A percentile compares a stretch with the other conserved stretches of the same genome.
These are phyloP conservation scores for roundworm (Caenorhabditis elegans) DNA, from an alignment of 1,140 invertebrate species.

Conservation along the genomic window DNA sequence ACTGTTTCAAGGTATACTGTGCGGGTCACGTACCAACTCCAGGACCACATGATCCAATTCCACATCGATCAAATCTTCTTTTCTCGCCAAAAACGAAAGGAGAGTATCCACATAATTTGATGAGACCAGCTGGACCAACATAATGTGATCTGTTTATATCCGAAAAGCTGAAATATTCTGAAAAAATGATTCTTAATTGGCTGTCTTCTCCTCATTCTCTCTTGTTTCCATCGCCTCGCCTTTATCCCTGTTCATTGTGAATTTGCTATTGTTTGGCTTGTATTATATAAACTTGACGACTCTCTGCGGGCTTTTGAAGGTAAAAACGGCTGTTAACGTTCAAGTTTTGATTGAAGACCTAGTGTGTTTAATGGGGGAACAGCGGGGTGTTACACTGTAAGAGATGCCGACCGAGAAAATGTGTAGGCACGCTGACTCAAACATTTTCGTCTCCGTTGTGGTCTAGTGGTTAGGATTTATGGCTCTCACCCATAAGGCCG, in stretches of 20 bases:
- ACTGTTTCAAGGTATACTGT: conserved; percentile 61
- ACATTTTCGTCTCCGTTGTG: conserved; percentile 46
- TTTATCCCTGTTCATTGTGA: conserved; percentile 22
- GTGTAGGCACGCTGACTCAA: too few relatives aligned
- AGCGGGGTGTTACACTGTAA: too few relatives aligned
- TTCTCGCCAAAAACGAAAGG: conserved; percentile 66
- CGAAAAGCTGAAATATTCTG: not conserved
- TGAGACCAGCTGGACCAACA: conserved; percentile 50
- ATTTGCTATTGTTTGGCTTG: not conserved
- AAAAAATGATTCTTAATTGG: not conserved
- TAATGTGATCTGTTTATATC: not conserved
- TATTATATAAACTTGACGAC: conserved; percentile 18
- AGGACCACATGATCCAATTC: conserved; percentile 66
- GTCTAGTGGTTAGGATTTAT: conserved; percentile 76
- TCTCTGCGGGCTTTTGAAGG: too few relatives aligned
- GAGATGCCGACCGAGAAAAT: too few relatives aligned
- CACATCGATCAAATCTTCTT: conserved; percentile 64
- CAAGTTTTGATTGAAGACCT: too few relatives aligned
- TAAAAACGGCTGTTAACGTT: too few relatives aligned
- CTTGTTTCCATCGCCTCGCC: not conserved
- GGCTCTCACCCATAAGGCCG: conserved; percentile 80
- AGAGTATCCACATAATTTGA: conserved; percentile 66
- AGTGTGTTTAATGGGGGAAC: too few relatives aligned
- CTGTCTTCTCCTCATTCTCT: not conserved
- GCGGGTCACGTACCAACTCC: conserved; percentile 65